These are phyloP conservation scores for Caenorhabditis tropicalis DNA, from an alignment of 1,140 invertebrate species.

Conservation along the genomic window DNA sequence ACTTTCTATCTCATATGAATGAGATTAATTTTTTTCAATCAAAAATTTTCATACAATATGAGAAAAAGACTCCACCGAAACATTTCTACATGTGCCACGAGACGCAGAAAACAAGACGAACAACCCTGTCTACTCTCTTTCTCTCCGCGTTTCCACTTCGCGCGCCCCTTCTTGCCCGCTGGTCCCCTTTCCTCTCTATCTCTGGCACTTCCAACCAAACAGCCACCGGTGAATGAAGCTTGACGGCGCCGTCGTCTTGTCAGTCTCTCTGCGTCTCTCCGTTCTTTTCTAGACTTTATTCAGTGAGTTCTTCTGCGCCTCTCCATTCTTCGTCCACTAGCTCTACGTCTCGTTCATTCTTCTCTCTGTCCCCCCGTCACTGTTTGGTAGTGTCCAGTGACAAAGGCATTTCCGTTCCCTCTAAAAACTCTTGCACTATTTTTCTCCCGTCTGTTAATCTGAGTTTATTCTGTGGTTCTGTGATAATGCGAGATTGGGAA, in stretches of 20 bases:
- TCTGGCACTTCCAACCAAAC: slow-evolving; percentile 20
- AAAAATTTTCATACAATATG: slow-evolving; percentile 18
- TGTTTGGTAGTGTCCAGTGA: not conserved
- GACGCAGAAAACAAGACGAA: slow-evolving; percentile 35
- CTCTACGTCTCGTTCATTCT: not conserved
- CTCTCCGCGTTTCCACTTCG: not conserved
- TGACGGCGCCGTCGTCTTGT: slow-evolving; percentile 2
- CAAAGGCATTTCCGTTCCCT: not conserved
- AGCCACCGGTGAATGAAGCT: slow-evolving; percentile 30
- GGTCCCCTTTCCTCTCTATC: not conserved
- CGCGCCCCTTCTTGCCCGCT: not conserved
- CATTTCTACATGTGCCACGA: slow-evolving; percentile 5
- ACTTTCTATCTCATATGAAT: not conserved
- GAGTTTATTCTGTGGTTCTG: no score
- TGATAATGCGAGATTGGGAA: no score
- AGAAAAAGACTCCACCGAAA: slow-evolving; percentile 27
- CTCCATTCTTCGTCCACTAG: not conserved
- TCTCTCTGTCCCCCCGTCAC: not conserved
- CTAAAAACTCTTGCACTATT: not conserved
- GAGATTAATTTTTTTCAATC: no score
- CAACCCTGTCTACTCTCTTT: not conserved
- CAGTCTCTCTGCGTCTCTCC: not conserved
- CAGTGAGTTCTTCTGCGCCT: not conserved
- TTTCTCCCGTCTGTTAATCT: no score
- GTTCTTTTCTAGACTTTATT: not conserved